A percentile compares a stretch with the other conserved stretches of the same genome.
phyloP scores from a whole-genome alignment of 1,140 invertebrate genomes.

The Pseudobourletiella spinata region DNA sequence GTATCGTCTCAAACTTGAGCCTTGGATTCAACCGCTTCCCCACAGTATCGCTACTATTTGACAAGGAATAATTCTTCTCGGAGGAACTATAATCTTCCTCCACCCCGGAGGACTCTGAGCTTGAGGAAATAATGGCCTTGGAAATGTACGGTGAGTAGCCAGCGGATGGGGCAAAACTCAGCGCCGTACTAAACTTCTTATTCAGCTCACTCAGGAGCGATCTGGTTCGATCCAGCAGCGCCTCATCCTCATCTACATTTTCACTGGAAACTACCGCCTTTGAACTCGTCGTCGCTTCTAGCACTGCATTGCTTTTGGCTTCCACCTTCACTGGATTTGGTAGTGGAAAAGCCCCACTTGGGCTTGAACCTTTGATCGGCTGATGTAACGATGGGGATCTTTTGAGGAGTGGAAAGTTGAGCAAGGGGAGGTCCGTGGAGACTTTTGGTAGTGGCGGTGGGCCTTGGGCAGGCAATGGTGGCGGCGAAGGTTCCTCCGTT shows the following conservation, averaged over 20 bases:
- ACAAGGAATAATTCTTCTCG: conserved; percentile 34
- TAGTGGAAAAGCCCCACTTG: too few species aligned
- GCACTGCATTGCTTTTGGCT: conserved; percentile 6
- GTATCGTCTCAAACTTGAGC: conserved; percentile 29
- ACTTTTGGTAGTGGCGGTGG: conserved; percentile 26
- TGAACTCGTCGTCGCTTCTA: conserved; percentile 4
- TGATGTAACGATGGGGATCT: too few species aligned
- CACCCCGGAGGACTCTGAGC: conserved; percentile 30
- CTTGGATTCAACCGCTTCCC: conserved; percentile 16
- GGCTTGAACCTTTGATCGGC: too few species aligned
- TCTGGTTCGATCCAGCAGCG: conserved; percentile 27
- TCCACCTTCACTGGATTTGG: too few species aligned
- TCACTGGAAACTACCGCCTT: background rate
- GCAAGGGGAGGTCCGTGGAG: conserved; percentile 21
- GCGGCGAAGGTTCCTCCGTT: conserved; percentile 25
- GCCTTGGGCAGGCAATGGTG: conserved; percentile 30
- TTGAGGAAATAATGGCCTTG: conserved; percentile 29
- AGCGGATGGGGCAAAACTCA: conserved; percentile 14
- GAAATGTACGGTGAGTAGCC: conserved; percentile 32
- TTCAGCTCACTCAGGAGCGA: conserved; percentile 31
- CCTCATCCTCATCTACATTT: conserved; percentile 12
- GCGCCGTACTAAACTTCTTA: conserved; percentile 29
- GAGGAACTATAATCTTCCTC: conserved; percentile 36
- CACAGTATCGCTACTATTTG: conserved; percentile 5
- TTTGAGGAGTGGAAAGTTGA: conserved; percentile 22